These are phyloP conservation scores for Hyalella azteca DNA, from an alignment of 2,888 invertebrate species.

Conservation along the genomic window DNA sequence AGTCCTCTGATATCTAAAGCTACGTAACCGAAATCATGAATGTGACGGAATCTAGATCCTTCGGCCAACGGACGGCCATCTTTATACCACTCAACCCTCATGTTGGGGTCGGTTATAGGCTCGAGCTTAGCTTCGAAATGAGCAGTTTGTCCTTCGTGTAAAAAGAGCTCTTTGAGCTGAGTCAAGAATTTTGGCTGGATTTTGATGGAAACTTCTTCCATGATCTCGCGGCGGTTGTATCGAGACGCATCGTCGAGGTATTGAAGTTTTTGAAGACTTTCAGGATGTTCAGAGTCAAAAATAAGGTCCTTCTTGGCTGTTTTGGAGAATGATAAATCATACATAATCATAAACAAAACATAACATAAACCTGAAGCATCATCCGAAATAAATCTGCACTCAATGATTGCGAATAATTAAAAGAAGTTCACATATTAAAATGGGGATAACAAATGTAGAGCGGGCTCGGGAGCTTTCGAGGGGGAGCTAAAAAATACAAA, in stretches of 20 bases:
- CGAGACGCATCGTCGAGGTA: slow-evolving; percentile 72
- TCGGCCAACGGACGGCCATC: slow-evolving; percentile 92
- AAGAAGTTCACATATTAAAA: neutral
- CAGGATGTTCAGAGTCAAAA: slow-evolving; percentile 86
- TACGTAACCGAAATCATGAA: slow-evolving; percentile 98
- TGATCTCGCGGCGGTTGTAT: slow-evolving; percentile 59
- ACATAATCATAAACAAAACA: too few relatives aligned
- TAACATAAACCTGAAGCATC: neutral
- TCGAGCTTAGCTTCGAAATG: slow-evolving; percentile 98
- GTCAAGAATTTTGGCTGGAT: slow-evolving; percentile 61
- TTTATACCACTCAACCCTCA: slow-evolving; percentile 96
- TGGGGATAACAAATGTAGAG: neutral
- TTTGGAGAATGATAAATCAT: slow-evolving; percentile 39
- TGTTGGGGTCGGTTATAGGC: slow-evolving; percentile 93
- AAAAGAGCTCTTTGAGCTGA: slow-evolving; percentile 67
- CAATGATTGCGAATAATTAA: neutral
- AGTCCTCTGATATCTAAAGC: slow-evolving; percentile 94
- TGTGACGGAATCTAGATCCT: slow-evolving; percentile 82
- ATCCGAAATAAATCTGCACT: neutral
- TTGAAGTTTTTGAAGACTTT: slow-evolving; percentile 88
- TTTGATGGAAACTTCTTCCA: slow-evolving; percentile 60
- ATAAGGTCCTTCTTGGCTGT: slow-evolving; percentile 74
- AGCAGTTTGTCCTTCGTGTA: slow-evolving; percentile 87
- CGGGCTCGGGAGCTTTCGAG: neutral
- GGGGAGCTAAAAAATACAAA: neutral